Conservation (phyloP, 2,113 vertebrate genomes). For the Psittacus erithacus region DNA sequence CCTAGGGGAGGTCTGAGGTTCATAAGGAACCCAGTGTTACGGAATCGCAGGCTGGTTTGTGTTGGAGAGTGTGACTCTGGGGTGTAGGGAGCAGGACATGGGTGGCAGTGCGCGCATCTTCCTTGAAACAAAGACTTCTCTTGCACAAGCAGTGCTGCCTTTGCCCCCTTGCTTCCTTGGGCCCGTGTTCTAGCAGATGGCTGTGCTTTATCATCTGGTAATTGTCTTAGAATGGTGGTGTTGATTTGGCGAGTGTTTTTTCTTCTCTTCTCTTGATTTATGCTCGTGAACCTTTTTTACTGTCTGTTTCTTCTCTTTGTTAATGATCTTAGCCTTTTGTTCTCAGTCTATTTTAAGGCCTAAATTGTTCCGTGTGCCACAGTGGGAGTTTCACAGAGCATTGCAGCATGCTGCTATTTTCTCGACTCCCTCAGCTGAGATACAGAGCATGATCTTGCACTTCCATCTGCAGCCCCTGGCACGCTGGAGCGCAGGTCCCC, state of each 20-base stretch:
- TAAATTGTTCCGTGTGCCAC: background rate
- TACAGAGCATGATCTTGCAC: background rate
- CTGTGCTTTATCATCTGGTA: background rate
- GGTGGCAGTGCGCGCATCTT: background rate
- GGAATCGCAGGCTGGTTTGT: background rate
- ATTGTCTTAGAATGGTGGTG: background rate
- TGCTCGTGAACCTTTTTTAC: background rate
- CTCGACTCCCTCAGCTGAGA: background rate
- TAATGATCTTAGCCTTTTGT: slow-evolving; percentile 34
- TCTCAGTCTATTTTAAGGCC: slow-evolving; percentile 28
- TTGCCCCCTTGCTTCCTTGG: background rate
- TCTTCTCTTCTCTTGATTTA: background rate
- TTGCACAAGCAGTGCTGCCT: background rate
- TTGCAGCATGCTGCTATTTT: background rate
- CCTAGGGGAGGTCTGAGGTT: background rate
- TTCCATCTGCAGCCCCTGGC: background rate
- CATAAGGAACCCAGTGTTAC: background rate
- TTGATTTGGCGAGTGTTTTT: background rate
- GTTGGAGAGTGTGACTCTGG: background rate
- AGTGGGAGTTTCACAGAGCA: background rate
- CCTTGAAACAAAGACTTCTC: background rate
- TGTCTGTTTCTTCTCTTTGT: background rate
- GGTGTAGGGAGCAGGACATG: background rate
- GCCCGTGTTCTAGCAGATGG: background rate
- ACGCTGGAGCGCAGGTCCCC: background rate